Conservation (phyloP, 2,113 vertebrate genomes). For the Nibea coibor region DNA sequence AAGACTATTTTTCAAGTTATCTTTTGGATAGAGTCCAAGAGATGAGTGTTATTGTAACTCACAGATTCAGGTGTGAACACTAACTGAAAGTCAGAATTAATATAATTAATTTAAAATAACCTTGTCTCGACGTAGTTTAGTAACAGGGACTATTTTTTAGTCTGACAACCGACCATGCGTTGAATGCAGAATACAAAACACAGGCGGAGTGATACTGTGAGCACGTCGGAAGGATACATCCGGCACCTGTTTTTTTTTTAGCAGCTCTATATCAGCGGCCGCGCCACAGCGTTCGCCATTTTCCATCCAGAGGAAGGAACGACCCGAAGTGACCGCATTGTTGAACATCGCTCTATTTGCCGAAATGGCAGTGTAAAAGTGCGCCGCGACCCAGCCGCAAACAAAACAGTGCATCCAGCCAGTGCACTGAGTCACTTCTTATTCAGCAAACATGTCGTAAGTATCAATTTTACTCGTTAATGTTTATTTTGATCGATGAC, state of each 20-base stretch:
- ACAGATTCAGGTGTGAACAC: too few relatives aligned
- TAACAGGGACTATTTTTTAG: conserved; percentile 8
- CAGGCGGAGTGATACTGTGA: conserved; percentile 61
- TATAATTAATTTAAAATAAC: background rate
- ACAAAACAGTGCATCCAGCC: conserved; percentile 82
- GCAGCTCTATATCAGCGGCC: conserved; percentile 18
- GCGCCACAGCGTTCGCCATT: conserved; percentile 9
- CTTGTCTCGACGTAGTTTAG: background rate
- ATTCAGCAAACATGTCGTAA: conserved; percentile 84
- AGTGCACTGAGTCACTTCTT: conserved; percentile 82
- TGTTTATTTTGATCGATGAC: background rate
- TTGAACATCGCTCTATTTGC: conserved; percentile 43
- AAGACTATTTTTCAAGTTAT: too few relatives aligned
- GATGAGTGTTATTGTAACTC: too few relatives aligned
- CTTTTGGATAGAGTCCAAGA: too few relatives aligned
- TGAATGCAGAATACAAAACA: conserved; percentile 13
- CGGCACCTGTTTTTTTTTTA: background rate
- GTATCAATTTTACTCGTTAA: conserved; percentile 55
- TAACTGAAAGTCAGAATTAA: background rate
- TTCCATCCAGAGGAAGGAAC: background rate
- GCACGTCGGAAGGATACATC: conserved; percentile 70
- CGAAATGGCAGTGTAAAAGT: conserved; percentile 83
- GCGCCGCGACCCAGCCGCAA: conserved; percentile 77
- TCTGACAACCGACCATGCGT: background rate
- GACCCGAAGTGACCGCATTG: conserved; percentile 25